Evolutionary conservation across 2,113 vertebrate species (phyloP).

Genomic region (Trematocara zebra): DNA sequence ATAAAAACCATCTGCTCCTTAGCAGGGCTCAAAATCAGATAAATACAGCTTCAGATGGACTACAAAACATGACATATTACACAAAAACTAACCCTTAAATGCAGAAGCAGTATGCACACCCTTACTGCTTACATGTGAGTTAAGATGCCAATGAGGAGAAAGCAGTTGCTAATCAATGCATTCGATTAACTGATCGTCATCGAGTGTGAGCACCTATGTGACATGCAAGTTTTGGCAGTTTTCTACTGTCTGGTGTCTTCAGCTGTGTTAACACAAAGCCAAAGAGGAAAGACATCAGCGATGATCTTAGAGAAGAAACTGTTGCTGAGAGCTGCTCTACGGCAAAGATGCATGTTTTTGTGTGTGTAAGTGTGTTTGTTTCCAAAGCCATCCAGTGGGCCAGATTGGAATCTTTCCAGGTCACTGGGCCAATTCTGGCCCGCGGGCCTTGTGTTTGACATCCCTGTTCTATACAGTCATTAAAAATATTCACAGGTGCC

Average conservation of each 20-base stretch:
- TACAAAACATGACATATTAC: background rate
- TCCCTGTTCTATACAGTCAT: background rate
- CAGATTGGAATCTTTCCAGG: background rate
- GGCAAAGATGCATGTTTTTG: background rate
- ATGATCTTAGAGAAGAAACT: background rate
- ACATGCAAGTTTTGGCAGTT: background rate
- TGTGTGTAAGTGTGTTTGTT: background rate
- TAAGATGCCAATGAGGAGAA: background rate
- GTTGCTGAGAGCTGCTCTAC: background rate
- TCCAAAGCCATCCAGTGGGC: background rate
- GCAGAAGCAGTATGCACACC: background rate
- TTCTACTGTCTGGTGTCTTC: background rate
- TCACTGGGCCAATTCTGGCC: background rate
- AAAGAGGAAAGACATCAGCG: background rate
- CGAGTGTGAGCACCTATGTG: background rate
- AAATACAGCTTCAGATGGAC: background rate
- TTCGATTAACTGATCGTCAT: background rate
- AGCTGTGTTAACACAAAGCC: background rate
- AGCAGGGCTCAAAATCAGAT: background rate
- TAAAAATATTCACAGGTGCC: background rate
- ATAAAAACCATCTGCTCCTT: background rate
- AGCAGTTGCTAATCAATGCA: background rate
- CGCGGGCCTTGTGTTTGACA: background rate
- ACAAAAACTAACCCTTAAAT: background rate
- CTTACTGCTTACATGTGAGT: background rate